phyloP scores from a whole-genome alignment of 2,888 invertebrate species.

The Selenia dentaria region DNA sequence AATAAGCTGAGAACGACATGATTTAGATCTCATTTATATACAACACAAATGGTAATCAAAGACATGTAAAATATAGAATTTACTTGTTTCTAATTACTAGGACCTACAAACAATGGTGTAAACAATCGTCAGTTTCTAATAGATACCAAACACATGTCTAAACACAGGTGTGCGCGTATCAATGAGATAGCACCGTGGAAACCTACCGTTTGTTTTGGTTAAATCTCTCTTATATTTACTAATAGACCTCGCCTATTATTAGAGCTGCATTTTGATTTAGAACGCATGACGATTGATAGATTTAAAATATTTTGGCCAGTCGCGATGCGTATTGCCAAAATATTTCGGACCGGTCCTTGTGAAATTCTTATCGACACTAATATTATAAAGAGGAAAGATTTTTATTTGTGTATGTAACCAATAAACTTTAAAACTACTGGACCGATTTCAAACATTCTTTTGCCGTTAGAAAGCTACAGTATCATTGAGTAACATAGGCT shows the following conservation, averaged over 20 bases:
- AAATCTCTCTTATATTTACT: conserved; percentile 62
- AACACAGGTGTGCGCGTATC: conserved; percentile 44
- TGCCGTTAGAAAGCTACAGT: too few species aligned
- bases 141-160: conserved; percentile 31
- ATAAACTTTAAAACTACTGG: too few species aligned
- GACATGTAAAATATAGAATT: too few species aligned
- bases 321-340: conserved; percentile 13
- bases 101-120: not conserved
- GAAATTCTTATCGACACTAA: too few species aligned
- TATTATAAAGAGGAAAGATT: too few species aligned
- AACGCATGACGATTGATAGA: conserved; percentile 50
- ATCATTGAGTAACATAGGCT: too few species aligned
- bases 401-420: not conserved
- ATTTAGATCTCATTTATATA: too few species aligned
- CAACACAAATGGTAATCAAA: too few species aligned
- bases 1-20: too few species aligned
- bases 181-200: conserved; percentile 54
- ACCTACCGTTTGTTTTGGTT: conserved; percentile 56
- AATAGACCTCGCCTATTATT: conserved; percentile 59
- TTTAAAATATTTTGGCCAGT: conserved; percentile 62
- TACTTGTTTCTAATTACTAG: not conserved
- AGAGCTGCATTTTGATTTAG: conserved; percentile 65
- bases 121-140: conserved; percentile 1
- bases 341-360: conserved; percentile 10
- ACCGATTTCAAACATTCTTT: too few species aligned